Evolutionary conservation across 2,113 vertebrate species (phyloP).

Genomic region (Anser brachyrhynchus): DNA sequence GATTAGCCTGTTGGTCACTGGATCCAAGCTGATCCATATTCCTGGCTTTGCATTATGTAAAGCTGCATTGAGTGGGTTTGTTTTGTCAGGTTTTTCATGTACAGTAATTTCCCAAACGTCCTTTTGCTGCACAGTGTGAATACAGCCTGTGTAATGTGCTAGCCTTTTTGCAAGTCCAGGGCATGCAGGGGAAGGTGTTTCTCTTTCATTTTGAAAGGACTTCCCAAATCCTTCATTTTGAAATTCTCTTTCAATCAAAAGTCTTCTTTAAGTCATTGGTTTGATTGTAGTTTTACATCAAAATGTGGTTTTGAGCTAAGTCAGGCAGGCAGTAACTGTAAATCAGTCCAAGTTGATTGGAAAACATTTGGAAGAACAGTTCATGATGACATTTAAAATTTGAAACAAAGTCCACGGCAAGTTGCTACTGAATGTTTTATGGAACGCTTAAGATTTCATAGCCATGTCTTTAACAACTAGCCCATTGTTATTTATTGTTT

Average conservation of each 20-base stretch:
- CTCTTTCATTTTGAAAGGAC: neutral
- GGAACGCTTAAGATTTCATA: neutral
- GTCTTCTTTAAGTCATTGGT: neutral
- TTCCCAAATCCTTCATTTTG: neutral
- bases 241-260: neutral
- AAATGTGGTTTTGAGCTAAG: neutral
- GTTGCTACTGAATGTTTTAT: neutral
- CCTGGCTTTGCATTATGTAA: neutral
- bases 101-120: neutral
- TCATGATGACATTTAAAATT: neutral
- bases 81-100: neutral
- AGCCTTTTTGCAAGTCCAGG: neutral
- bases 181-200: neutral
- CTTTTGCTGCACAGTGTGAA: neutral
- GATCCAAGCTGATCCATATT: neutral
- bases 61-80: neutral
- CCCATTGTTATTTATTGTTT: neutral
- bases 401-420: neutral
- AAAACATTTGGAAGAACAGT: neutral
- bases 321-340: neutral
- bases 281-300: neutral
- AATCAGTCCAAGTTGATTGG: neutral
- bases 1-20: neutral
- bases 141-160: neutral
- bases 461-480: neutral